These are phyloP conservation scores for Drosophila robusta DNA, from an alignment of 2,888 invertebrate genomes.

Conservation along the genomic window DNA sequence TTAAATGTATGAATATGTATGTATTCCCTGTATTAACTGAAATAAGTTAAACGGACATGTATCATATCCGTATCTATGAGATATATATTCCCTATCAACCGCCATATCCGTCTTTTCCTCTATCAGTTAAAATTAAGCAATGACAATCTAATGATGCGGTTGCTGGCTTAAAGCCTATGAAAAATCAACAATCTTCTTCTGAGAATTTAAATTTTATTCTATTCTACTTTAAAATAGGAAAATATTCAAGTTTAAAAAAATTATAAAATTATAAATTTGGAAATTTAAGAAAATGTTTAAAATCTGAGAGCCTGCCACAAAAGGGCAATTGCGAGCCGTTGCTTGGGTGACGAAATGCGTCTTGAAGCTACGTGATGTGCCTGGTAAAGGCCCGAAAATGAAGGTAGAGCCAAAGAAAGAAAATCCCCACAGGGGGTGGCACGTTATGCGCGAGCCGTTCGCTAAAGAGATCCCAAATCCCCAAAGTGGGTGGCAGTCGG, in stretches of 20 bases:
- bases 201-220: no score
- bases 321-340: conserved; percentile 48
- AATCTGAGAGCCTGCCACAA: conserved; percentile 10
- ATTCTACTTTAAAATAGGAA: no score
- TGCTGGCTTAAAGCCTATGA: no score
- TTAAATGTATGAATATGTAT: not conserved
- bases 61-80: no score
- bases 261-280: not conserved
- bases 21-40: no score
- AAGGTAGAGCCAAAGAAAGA: conserved; percentile 21
- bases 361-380: conserved; percentile 70
- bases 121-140: no score
- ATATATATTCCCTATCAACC: no score
- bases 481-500: conserved; percentile 40
- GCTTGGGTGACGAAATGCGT: conserved; percentile 76
- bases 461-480: conserved; percentile 51
- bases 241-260: no score
- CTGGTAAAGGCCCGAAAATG: conserved; percentile 54
- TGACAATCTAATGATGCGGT: no score
- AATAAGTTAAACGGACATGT: no score
- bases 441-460: conserved; percentile 43
- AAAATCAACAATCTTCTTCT: no score
- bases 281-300: not conserved
- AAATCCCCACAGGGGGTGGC: conserved; percentile 34
- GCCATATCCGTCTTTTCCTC: no score